A percentile compares a stretch with the other conserved stretches of the same genome.
Conservation (phyloP, 2,888 invertebrate genomes). For the Catotricha subobsoleta region DNA sequence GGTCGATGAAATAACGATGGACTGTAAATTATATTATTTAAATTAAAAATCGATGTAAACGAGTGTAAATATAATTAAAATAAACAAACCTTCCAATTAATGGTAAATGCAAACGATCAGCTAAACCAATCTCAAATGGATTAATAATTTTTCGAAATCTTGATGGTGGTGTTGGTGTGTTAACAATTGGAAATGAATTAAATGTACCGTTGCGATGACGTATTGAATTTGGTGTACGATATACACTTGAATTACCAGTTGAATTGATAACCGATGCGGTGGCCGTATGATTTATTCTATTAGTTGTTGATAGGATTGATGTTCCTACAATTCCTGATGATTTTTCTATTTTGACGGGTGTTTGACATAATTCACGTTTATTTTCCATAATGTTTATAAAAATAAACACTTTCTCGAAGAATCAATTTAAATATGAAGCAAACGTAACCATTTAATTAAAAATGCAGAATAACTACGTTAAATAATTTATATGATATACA, state of each 20-base stretch:
- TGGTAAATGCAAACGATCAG: constrained; percentile 40
- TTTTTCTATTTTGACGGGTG: too few relatives aligned
- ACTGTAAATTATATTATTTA: constrained; percentile 14
- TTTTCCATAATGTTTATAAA: too few relatives aligned
- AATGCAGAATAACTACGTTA: too few relatives aligned
- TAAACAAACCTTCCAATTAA: constrained; percentile 42
- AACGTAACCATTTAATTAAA: too few relatives aligned
- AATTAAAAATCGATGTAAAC: neutral
- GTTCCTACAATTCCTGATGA: too few relatives aligned
- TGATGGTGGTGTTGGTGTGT: constrained; percentile 35
- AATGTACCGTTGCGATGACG: constrained; percentile 11
- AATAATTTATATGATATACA: too few relatives aligned
- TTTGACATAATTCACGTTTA: too few relatives aligned
- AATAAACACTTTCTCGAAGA: too few relatives aligned
- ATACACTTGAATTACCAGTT: neutral
- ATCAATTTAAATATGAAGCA: too few relatives aligned
- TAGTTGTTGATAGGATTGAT: too few relatives aligned
- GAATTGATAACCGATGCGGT: neutral
- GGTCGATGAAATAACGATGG: constrained; percentile 26
- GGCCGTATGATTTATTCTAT: neutral
- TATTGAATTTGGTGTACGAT: constrained; percentile 8
- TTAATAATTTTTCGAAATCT: constrained; percentile 37
- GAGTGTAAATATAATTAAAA: neutral
- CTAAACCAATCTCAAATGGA: constrained; percentile 42
- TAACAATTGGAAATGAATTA: constrained; percentile 16